Base-by-base conservation (phyloP, 2,113 vertebrate genomes). In the Rattus rattus region DNA sequence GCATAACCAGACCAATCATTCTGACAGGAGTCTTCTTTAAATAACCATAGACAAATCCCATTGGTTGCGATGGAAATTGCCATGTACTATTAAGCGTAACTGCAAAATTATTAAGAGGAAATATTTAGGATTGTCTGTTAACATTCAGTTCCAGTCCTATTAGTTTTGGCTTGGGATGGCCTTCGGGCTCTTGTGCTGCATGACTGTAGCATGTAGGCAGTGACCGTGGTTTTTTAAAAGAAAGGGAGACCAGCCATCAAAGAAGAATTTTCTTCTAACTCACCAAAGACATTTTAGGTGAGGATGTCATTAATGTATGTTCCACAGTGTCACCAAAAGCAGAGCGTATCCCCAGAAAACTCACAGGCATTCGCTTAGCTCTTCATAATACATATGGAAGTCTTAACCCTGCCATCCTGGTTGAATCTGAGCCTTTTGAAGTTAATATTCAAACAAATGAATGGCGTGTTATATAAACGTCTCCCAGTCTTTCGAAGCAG, bases 231-330 rank as follows among this genome's bases (percentile, higher is more conserved):
- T 65, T 20, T 85, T 87, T 72, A 81, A 84, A 33, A 95, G 89
- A 84, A 80, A 75, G 13, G 56, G 84, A 95, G 79, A 94, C 69
- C 39, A 26, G 59, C 63, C 83, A 88, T 49, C 67, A 67, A 93
- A 93, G 85, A n/a, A 94, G 47, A 81, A 95, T 90, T 93, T 96
- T 91, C 75, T 96, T 85, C 65, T 81, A 93, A 96, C n/a, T 92
- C 94, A 80, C 72, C 22, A 85, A 92, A 96, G 56, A 96, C 72
- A 80, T 94, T 94, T 92, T 90, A 96, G 86, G 86, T 96, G 94
- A 96, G 47, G 65, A 90, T 75, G 81, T 95, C 87, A 95, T 93
- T 94, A 90, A 92, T 77, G 72, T 59, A 52, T 36, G 75, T 90
- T 73, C 65, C 14, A 88, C 59, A 70, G 22, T 94, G 92, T 83